phyloP scores from a whole-genome alignment of 1,140 invertebrate species.

The Elymnias hypermnestra region DNA sequence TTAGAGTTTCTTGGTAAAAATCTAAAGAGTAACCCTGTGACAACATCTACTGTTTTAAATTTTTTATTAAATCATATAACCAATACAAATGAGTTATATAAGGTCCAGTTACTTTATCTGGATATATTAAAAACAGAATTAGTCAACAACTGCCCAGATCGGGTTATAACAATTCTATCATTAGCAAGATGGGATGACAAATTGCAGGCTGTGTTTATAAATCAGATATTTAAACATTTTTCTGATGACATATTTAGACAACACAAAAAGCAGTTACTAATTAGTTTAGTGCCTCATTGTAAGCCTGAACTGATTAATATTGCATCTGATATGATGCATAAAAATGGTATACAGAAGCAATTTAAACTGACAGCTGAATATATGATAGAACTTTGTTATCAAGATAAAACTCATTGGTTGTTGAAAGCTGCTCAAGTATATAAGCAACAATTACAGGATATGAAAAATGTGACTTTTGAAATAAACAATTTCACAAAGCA shows the following conservation, averaged over 20 bases:
- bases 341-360: slow-evolving; percentile 52
- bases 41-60: slow-evolving; percentile 42
- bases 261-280: slow-evolving; percentile 58
- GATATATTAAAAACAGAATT: slow-evolving; percentile 50
- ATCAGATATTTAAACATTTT: slow-evolving; percentile 45
- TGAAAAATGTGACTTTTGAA: slow-evolving; percentile 67
- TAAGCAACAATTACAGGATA: slow-evolving; percentile 57
- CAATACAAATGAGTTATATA: slow-evolving; percentile 32
- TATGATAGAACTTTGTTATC: slow-evolving; percentile 69
- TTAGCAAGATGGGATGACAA: slow-evolving; percentile 48
- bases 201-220: slow-evolving; percentile 38
- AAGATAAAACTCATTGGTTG: slow-evolving; percentile 68
- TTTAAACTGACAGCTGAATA: slow-evolving; percentile 66
- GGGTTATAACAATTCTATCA: slow-evolving; percentile 49
- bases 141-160: slow-evolving; percentile 41
- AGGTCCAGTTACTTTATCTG: slow-evolving; percentile 48
- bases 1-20: slow-evolving; percentile 49
- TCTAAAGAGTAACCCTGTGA: slow-evolving; percentile 58
- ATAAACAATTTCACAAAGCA: slow-evolving; percentile 69
- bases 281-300: slow-evolving; percentile 50
- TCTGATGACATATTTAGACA: slow-evolving; percentile 49
- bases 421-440: slow-evolving; percentile 66
- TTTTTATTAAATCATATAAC: slow-evolving; percentile 37
- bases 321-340: slow-evolving; percentile 49
- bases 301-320: slow-evolving; percentile 46